phyloP scores from a whole-genome alignment of 30 jellyfish, hydroid and myxozoan species.

The Aurelia aurita region DNA sequence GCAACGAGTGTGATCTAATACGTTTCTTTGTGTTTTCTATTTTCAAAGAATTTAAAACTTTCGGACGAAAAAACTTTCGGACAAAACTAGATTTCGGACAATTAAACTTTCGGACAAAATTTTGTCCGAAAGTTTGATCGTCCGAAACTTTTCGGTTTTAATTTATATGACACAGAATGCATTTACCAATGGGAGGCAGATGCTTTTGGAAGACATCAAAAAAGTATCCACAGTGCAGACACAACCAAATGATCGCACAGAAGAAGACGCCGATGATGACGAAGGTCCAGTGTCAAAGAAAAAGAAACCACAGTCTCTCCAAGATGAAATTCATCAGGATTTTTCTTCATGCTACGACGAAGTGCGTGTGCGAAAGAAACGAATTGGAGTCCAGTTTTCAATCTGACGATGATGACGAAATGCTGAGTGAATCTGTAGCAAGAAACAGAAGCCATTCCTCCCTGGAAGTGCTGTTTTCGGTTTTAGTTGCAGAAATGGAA shows the following conservation, averaged over 20 bases:
- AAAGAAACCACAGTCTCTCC: constrained; percentile 48
- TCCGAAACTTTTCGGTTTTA: no score
- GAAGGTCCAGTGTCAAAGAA: constrained; percentile 38
- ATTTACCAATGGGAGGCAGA: constrained; percentile 38
- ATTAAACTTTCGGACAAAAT: constrained; percentile 34
- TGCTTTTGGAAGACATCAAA: constrained; percentile 53
- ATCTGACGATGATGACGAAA: constrained; percentile 39
- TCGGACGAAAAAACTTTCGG: no score
- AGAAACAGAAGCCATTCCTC: constrained; percentile 9
- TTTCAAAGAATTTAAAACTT: no score
- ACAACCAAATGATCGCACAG: constrained; percentile 12
- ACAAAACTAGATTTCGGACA: no score
- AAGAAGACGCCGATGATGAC: constrained; percentile 52
- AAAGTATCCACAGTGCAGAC: constrained; percentile 30
- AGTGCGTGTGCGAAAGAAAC: constrained; percentile 39
- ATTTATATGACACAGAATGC: no score
- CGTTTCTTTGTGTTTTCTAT: no score
- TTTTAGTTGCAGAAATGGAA: constrained; percentile 43
- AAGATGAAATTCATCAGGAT: constrained; percentile 53
- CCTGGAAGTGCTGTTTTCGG: constrained; percentile 33
- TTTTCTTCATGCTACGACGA: constrained; percentile 69
- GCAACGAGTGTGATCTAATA: no score
- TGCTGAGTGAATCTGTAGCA: constrained; percentile 34
- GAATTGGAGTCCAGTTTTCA: constrained; percentile 3
- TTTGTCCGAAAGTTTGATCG: no score